Evolutionary conservation across 2,888 invertebrate genomes (phyloP), one percentile per base, ranked within the genome.

Genomic region (Pandemis corylana): DNA sequence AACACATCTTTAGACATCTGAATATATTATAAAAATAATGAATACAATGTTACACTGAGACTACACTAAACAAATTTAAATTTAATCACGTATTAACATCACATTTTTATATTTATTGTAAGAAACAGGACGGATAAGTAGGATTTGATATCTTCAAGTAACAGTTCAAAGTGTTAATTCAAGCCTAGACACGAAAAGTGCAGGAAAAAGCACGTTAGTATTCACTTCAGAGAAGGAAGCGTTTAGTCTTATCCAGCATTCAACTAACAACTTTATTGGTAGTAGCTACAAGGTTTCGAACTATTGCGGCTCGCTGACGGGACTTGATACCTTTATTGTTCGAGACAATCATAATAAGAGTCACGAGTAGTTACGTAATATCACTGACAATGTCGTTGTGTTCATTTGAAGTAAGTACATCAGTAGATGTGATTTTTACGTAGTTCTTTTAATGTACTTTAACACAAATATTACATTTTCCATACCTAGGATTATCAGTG

Each of bases 331-430:
- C 84, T 90, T 90, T 87, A 83, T 85, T 85, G 82, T 83, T 82
- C 79, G 83, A 85, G 82, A 77, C 80, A 82, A 80, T 85, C 79
- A 86, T 91, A 90, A 92, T 88, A 88, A 89, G 89, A 93, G 91
- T 94, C 94, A 94, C 94, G 94, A 93, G 94, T 87, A 89, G 87
- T 94, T 94, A 85, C 93, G 92, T 93, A 94, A 94, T 87, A 80
- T 78, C 78, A 71, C 86, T 83, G 84, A 87, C 89, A 88, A 89
- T 90, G 88, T 89, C 83, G 84, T 83, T 82, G 85, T 86, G 81
- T 89, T 87, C 84, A 86, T 85, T 84, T 83, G 76, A 86, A 86
- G 69, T 61, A 74, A 71, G 46, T 75, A 71, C 44, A 87, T 87
- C 86, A 79, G 83, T 81, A 87, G 86, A 83, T 77, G 77, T 77